These are phyloP conservation scores for Carcina quercana DNA, from an alignment of 2,888 invertebrate species.

Conservation along the genomic window DNA sequence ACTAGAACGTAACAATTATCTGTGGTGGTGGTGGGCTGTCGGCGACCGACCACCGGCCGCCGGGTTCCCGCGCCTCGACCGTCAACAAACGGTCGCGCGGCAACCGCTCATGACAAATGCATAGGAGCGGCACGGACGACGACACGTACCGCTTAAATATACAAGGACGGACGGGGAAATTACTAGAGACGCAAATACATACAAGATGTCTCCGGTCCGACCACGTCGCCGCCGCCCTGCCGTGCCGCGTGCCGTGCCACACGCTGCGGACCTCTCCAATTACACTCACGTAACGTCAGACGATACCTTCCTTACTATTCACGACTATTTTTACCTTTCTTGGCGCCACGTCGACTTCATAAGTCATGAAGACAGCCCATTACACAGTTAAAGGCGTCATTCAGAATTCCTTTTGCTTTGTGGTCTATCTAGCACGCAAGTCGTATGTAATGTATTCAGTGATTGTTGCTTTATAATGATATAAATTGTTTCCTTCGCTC, in stretches of 20 bases:
- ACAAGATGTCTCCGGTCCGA: slow-evolving; percentile 53
- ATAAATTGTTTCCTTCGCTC: too few species aligned
- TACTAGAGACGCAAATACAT: slow-evolving; percentile 65
- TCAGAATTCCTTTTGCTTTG: slow-evolving; percentile 43
- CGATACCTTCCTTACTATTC: slow-evolving; percentile 46
- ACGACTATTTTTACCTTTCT: slow-evolving; percentile 49
- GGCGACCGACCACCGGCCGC: slow-evolving; percentile 50
- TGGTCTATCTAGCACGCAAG: not conserved
- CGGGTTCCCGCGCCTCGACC: slow-evolving; percentile 62
- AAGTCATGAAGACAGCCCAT: slow-evolving; percentile 56
- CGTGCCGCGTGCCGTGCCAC: slow-evolving; percentile 49
- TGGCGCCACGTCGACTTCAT: slow-evolving; percentile 45
- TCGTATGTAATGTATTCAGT: too few species aligned
- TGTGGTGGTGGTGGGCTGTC: slow-evolving; percentile 42
- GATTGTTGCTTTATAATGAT: too few species aligned
- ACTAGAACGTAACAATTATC: slow-evolving; percentile 67
- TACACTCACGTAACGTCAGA: slow-evolving; percentile 57
- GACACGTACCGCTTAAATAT: slow-evolving; percentile 64
- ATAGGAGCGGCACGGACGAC: slow-evolving; percentile 60
- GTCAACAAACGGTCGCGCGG: slow-evolving; percentile 71
- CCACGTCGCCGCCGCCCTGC: slow-evolving; percentile 19
- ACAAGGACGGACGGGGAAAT: slow-evolving; percentile 65
- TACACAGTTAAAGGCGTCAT: slow-evolving; percentile 47
- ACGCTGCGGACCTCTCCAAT: slow-evolving; percentile 49
- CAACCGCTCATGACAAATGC: slow-evolving; percentile 74